Conservation (phyloP, 2,888 invertebrate species). For the Calliopum simillimum region DNA sequence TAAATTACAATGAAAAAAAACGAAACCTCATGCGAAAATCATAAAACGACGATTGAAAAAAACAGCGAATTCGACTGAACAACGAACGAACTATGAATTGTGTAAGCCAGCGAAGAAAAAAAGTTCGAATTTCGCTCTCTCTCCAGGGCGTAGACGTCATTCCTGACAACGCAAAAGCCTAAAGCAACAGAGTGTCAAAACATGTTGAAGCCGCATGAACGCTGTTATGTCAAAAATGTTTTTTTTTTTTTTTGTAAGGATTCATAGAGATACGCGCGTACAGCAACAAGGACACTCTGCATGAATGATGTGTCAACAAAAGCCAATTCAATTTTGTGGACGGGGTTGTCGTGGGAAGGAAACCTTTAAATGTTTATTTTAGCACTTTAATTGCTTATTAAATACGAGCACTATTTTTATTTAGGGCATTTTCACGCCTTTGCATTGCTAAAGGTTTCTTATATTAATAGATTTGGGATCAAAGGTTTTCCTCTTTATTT, state of each 20-base stretch:
- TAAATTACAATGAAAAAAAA: constrained; percentile 13
- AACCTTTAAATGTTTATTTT: not conserved
- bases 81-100: not conserved
- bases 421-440: not conserved
- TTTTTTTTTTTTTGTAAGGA: constrained; percentile 20
- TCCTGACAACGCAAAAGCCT: constrained; percentile 6
- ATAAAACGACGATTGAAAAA: too few species aligned
- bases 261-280: constrained; percentile 6
- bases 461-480: too few species aligned
- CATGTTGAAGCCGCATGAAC: constrained; percentile 23
- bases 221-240: constrained; percentile 1
- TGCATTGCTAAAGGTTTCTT: not conserved
- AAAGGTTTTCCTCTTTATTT: too few species aligned
- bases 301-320: constrained; percentile 2
- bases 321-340: too few species aligned
- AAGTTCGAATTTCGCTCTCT: not conserved
- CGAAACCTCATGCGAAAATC: not conserved
- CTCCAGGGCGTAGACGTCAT: constrained; percentile 4
- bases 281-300: not conserved
- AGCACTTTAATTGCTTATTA: constrained; percentile 29
- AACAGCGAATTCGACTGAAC: too few species aligned
- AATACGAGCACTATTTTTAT: constrained; percentile 1
- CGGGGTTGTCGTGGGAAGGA: too few species aligned
- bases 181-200: constrained; percentile 22
- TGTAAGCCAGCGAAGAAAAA: not conserved